Conservation (phyloP, 2,797 vertebrate genomes). For the Epinephelus malabaricus region DNA sequence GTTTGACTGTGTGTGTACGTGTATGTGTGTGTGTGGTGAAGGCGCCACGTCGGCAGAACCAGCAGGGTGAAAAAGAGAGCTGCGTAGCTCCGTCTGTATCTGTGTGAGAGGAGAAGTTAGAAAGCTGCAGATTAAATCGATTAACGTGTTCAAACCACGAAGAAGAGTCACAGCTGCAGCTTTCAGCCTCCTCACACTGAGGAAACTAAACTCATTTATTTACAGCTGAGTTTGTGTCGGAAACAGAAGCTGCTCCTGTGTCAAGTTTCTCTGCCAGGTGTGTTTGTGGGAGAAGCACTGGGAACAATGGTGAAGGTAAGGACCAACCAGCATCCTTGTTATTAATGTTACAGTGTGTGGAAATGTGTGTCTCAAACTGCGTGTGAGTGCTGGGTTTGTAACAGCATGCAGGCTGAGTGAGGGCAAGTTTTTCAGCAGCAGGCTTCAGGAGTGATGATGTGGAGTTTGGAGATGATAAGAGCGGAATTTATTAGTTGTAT, state of each 20-base stretch:
- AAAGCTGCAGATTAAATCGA: slow-evolving; percentile 18
- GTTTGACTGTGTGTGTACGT: background rate
- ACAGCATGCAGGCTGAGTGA: background rate
- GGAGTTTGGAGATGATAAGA: background rate
- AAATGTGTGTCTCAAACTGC: background rate
- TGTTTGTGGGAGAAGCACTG: slow-evolving; percentile 43
- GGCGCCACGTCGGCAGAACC: slow-evolving; percentile 87
- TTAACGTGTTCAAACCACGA: background rate
- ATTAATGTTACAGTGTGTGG: background rate
- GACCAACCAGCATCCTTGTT: background rate
- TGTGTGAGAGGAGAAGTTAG: slow-evolving; percentile 41
- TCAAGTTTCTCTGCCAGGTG: slow-evolving; percentile 70
- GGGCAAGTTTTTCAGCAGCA: background rate
- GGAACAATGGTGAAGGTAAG: slow-evolving; percentile 86
- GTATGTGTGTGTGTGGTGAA: background rate
- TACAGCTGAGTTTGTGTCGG: slow-evolving; percentile 13
- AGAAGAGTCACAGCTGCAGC: background rate
- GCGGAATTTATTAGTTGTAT: background rate
- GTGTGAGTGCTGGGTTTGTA: background rate
- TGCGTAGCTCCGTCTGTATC: slow-evolving; percentile 18
- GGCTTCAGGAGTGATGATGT: slow-evolving; percentile 8
- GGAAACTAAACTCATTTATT: background rate
- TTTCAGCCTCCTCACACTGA: no score
- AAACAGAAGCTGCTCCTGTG: slow-evolving; percentile 47
- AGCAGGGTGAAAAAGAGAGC: slow-evolving; percentile 42